These are phyloP conservation scores for Amphibalanus amphitrite DNA, from an alignment of 1,140 invertebrate species.

Conservation along the genomic window DNA sequence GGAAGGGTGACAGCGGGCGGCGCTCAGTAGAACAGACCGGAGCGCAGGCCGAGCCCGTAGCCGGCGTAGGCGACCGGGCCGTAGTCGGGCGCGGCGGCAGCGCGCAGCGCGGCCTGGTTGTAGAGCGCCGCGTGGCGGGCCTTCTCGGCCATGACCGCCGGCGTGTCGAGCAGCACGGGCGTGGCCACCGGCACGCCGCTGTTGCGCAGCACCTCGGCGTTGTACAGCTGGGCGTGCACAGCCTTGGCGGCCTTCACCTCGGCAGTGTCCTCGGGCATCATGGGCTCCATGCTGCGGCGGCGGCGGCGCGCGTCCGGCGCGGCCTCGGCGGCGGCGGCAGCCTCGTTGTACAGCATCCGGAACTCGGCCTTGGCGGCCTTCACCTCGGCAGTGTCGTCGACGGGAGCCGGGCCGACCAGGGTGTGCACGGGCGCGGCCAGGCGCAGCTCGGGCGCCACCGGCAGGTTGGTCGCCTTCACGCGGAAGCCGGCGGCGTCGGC, in stretches of 20 bases:
- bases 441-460: slow-evolving; percentile 8
- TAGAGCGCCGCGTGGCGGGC: slow-evolving; percentile 9
- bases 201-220: not conserved
- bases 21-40: too few species aligned
- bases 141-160: slow-evolving; percentile 12
- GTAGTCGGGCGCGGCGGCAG: too few species aligned
- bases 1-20: too few species aligned
- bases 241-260: slow-evolving; percentile 14
- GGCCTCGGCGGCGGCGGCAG: slow-evolving; percentile 5
- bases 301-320: slow-evolving; percentile 7
- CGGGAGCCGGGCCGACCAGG: slow-evolving; percentile 7
- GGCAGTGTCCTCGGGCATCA: slow-evolving; percentile 8
- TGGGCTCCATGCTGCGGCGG: slow-evolving; percentile 9
- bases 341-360: not conserved
- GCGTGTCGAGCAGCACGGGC: slow-evolving; percentile 15
- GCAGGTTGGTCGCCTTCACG: slow-evolving; percentile 19
- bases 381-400: slow-evolving; percentile 12
- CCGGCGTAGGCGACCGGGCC: too few species aligned
- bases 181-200: not conserved
- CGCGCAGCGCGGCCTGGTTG: not conserved
- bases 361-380: slow-evolving; percentile 9
- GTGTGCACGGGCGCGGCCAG: not conserved
- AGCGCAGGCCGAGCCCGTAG: too few species aligned
- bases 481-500: slow-evolving; percentile 22
- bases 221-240: slow-evolving; percentile 8